These are phyloP conservation scores for Mallotus villosus DNA, from an alignment of 2,797 vertebrate genomes.

Conservation along the genomic window DNA sequence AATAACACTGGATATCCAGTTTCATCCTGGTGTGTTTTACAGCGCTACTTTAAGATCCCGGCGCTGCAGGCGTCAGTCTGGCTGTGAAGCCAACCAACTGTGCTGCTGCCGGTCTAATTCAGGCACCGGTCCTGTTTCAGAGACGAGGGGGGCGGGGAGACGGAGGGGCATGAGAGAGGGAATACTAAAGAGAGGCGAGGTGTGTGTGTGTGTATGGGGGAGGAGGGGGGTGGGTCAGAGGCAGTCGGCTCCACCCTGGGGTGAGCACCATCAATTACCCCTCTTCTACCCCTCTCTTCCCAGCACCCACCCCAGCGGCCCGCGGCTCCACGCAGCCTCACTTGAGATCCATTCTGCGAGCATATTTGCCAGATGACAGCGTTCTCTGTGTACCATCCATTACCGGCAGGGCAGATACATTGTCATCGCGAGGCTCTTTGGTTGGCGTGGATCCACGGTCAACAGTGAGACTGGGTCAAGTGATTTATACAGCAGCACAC, in stretches of 20 bases:
- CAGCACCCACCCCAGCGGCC: conserved; percentile 12
- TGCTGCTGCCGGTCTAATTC: conserved; percentile 49
- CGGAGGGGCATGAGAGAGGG: too few relatives aligned
- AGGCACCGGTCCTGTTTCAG: conserved; percentile 29
- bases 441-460: conserved; percentile 64
- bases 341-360: conserved; percentile 65
- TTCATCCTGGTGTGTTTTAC: conserved; percentile 49
- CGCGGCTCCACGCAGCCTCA: conserved; percentile 34
- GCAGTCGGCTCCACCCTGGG: conserved; percentile 69
- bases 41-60: conserved; percentile 36
- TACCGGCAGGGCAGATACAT: conserved; percentile 59
- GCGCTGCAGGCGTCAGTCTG: conserved; percentile 55
- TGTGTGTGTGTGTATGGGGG: background rate
- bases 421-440: conserved; percentile 65
- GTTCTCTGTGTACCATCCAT: conserved; percentile 67
- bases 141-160: background rate
- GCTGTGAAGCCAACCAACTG: conserved; percentile 41
- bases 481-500: conserved; percentile 65
- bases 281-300: conserved; percentile 34
- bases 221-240: conserved; percentile 45
- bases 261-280: conserved; percentile 72
- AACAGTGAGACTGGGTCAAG: conserved; percentile 72
- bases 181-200: conserved; percentile 41
- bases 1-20: conserved; percentile 55
- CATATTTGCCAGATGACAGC: conserved; percentile 69